Conservation (phyloP, 53 echinoderm and acorn worm species). For the Temnopleurus reevesii region DNA sequence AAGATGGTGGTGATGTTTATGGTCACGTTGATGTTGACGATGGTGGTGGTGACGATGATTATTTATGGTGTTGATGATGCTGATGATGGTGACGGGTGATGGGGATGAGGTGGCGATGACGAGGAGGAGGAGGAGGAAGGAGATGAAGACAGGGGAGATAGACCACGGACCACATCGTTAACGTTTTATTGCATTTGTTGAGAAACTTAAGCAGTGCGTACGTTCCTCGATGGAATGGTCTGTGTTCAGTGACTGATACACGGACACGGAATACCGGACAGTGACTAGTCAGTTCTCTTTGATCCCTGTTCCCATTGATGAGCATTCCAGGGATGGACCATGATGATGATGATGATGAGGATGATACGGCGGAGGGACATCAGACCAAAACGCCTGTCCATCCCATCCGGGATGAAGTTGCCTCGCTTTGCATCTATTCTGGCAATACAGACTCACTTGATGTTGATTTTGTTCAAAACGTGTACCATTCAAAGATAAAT, state of each 20-base stretch:
- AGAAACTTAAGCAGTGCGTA: background rate
- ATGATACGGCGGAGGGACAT: background rate
- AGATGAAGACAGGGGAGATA: too few species aligned
- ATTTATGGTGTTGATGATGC: too few species aligned
- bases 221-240: background rate
- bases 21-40: too few species aligned
- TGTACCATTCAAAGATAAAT: background rate
- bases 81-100: too few species aligned
- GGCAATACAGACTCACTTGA: background rate
- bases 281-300: constrained; percentile 13
- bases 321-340: constrained; percentile 1
- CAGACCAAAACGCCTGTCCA: background rate
- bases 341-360: background rate
- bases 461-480: background rate
- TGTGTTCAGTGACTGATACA: background rate
- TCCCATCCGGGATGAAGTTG: background rate
- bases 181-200: too few species aligned
- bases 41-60: too few species aligned
- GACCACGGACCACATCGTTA: too few species aligned
- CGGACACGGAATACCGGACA: background rate
- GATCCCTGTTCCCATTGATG: background rate
- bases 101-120: too few species aligned
- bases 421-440: background rate
- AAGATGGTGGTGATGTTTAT: too few species aligned
- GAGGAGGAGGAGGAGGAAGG: too few species aligned